Base-by-base conservation (phyloP, 2,797 vertebrate species). In the Mormyrus proboscirostris region DNA sequence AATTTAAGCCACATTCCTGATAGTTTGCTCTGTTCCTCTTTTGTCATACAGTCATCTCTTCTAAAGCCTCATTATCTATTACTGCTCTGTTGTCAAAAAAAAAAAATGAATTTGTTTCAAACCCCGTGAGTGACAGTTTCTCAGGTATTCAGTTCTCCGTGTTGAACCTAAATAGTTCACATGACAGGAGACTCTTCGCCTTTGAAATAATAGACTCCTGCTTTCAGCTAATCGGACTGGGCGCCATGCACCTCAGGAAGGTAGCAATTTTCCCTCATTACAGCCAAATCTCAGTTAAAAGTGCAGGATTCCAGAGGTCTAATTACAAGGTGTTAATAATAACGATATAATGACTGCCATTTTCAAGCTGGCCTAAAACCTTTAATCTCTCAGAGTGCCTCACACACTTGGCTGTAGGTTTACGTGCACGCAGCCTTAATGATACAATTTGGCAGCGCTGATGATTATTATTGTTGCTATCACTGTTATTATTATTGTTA, bases 301-400 rank as follows among this genome's bases (percentile, higher is more conserved):
- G 97, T 97, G 96, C 96, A 96, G 96, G 97, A 98, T 98, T 99
- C 97, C 96, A 97, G 94, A 95, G 95, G 95, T 97, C 97, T 98
- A 99, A 98, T 99, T 98, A 98, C 98, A 98, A 99, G 97, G 97
- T 98, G 98, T 99, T 99, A 98, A 98, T 99, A 98, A 98, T 97
- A 98, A 98, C 97, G 98, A 97, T 98, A 97, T 98, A 98, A 99
- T 99, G 95, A 97, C 96, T 97, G 97, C 97, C 96, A 98, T 98
- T 98, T 97, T 96, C 97, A 96, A 96, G 96, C 95, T 96, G 96
- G 95, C 96, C 96, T 95, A 95, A 95, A 97, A 97, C 97, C 96
- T 96, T 95, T 97, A 96, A 97, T 73, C 65, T 97, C 93, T 93
- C 93, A 94, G 90, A 97, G 95, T 96, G 94, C 95, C 96, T 97